A percentile compares a stretch with the other conserved stretches of the same genome.
Evolutionary conservation across 2,113 vertebrate species (phyloP).

Genomic region (Clarias macrocephalus): DNA sequence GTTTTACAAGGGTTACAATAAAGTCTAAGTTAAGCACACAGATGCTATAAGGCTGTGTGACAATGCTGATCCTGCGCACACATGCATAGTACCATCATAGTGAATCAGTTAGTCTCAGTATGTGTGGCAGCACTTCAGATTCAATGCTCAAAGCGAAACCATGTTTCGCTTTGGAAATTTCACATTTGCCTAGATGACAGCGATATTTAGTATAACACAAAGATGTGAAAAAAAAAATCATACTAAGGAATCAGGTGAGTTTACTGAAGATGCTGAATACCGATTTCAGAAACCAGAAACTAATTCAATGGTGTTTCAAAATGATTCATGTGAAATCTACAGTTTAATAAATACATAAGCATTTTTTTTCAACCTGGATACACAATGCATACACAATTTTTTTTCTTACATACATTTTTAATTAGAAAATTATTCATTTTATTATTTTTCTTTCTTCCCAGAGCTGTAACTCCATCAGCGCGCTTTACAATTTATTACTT

Average conservation of each 20-base stretch:
- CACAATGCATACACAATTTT: neutral
- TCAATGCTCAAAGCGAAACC: neutral
- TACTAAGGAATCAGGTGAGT: neutral
- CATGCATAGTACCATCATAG: neutral
- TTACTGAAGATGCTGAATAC: neutral
- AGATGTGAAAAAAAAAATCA: too few relatives aligned
- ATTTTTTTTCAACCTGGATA: neutral
- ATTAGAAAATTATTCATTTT: neutral
- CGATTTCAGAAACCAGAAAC: neutral
- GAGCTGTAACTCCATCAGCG: neutral
- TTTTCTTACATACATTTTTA: neutral
- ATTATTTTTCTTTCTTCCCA: neutral
- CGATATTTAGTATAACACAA: neutral
- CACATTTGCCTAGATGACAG: neutral
- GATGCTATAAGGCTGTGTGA: neutral
- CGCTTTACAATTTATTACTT: neutral
- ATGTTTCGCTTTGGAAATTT: neutral
- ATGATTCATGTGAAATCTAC: neutral
- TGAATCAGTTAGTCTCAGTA: neutral
- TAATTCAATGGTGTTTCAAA: neutral
- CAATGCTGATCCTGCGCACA: neutral
- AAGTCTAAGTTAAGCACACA: neutral
- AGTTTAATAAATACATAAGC: neutral
- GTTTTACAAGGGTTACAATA: neutral
- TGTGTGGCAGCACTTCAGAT: neutral